These are phyloP conservation scores for Dryococelus australis DNA, from an alignment of 2,888 invertebrate genomes.

Conservation along the genomic window DNA sequence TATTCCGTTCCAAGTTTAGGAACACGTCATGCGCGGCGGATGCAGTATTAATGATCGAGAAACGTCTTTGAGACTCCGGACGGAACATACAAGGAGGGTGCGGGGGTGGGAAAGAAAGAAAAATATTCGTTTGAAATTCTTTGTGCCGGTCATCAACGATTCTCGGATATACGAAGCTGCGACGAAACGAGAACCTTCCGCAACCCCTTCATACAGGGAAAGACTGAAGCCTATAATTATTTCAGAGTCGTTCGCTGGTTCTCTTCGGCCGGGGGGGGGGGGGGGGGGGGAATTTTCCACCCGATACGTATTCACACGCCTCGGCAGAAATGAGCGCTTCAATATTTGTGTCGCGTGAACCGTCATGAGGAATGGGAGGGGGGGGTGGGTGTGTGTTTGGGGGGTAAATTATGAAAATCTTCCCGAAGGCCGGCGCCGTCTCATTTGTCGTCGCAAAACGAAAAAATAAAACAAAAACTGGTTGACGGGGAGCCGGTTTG, in stretches of 20 bases:
- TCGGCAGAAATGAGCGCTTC: neutral
- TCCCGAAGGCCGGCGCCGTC: neutral
- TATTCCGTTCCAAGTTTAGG: neutral
- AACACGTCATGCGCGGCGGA: neutral
- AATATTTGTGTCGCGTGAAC: slow-evolving; percentile 5
- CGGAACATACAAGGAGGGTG: too few relatives aligned
- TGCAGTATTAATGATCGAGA: neutral
- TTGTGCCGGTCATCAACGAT: neutral
- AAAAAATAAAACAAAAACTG: neutral
- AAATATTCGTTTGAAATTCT: neutral
- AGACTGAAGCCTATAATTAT: neutral
- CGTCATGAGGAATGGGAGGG: too few relatives aligned
- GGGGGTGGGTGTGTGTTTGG: too few relatives aligned
- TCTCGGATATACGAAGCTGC: neutral
- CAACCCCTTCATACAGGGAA: neutral
- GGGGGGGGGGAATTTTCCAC: neutral
- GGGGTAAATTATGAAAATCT: slow-evolving; percentile 3
- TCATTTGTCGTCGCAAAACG: slow-evolving; percentile 9
- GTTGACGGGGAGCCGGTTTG: neutral
- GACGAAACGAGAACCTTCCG: neutral
- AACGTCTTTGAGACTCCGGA: too few relatives aligned
- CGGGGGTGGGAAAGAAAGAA: too few relatives aligned
- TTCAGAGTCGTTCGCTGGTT: neutral
- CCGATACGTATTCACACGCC: slow-evolving; percentile 5
- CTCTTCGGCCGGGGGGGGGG: too few relatives aligned